Evolutionary conservation across 2,797 vertebrate species (phyloP).

Genomic region (Synanceia verrucosa): DNA sequence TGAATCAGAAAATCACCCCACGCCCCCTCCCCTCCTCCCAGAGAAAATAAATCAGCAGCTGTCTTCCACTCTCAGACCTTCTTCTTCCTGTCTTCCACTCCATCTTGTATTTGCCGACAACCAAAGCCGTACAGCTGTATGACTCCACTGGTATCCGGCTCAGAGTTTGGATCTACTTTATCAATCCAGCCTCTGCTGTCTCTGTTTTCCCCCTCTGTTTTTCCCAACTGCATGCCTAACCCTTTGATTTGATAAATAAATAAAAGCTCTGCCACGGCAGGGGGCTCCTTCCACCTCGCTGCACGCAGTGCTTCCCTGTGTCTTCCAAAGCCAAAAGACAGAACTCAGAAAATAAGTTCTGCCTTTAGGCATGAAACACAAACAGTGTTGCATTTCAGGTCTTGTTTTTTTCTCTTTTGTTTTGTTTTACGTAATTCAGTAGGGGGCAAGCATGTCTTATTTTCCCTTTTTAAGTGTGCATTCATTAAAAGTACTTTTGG

Average conservation of each 20-base stretch:
- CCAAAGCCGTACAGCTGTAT: slow-evolving; percentile 29
- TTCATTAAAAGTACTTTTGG: slow-evolving; percentile 81
- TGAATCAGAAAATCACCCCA: slow-evolving; percentile 42
- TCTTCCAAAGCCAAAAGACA: slow-evolving; percentile 64
- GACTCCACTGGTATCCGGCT: slow-evolving; percentile 30
- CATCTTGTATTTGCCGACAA: slow-evolving; percentile 14
- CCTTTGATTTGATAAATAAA: slow-evolving; percentile 80
- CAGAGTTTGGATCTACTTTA: slow-evolving; percentile 35
- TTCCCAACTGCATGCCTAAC: slow-evolving; percentile 49
- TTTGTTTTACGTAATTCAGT: slow-evolving; percentile 74
- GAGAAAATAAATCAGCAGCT: slow-evolving; percentile 24
- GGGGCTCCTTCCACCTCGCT: slow-evolving; percentile 71
- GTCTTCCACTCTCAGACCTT: slow-evolving; percentile 16
- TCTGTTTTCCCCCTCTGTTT: slow-evolving; percentile 12
- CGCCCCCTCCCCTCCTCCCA: neutral
- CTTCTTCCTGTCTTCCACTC: slow-evolving; percentile 12
- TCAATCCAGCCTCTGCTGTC: slow-evolving; percentile 42
- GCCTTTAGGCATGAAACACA: slow-evolving; percentile 64
- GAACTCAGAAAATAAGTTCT: slow-evolving; percentile 67
- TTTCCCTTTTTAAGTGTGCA: slow-evolving; percentile 82
- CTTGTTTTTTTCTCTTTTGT: slow-evolving; percentile 58
- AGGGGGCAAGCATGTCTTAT: slow-evolving; percentile 79
- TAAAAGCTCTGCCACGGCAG: slow-evolving; percentile 66
- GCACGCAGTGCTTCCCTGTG: slow-evolving; percentile 60
- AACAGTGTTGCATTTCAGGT: slow-evolving; percentile 57